Conservation (phyloP, 2,888 invertebrate species). For the Meteorus colon region DNA sequence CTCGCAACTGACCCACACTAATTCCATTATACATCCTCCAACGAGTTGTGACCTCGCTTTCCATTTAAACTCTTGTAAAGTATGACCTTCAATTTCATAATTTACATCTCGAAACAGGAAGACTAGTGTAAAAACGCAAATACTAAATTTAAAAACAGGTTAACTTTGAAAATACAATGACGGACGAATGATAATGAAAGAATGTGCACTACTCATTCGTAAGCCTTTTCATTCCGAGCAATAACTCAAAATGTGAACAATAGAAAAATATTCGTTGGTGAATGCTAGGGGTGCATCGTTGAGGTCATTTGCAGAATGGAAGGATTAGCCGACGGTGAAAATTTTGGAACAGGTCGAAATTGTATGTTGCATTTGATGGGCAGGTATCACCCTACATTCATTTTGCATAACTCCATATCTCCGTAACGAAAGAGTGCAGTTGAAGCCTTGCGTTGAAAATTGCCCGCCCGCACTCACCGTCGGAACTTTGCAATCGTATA, state of each 20-base stretch:
- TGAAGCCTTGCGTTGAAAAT: conserved; percentile 38
- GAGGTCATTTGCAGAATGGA: conserved; percentile 47
- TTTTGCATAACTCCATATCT: conserved; percentile 68
- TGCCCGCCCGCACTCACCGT: conserved; percentile 38
- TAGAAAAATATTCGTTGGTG: conserved; percentile 41
- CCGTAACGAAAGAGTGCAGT: conserved; percentile 20
- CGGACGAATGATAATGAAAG: conserved; percentile 25
- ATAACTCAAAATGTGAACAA: conserved; percentile 67
- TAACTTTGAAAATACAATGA: conserved; percentile 16
- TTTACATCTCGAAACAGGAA: conserved; percentile 57
- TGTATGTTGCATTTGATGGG: conserved; percentile 40
- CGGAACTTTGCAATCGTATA: conserved; percentile 18
- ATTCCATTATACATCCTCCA: conserved; percentile 39
- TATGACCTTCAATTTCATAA: conserved; percentile 68
- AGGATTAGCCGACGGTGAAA: conserved; percentile 47
- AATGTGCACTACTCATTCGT: conserved; percentile 36
- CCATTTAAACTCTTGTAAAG: conserved; percentile 16
- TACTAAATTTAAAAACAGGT: not conserved
- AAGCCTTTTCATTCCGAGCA: conserved; percentile 51
- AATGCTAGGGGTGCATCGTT: conserved; percentile 46
- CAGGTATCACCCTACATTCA: conserved; percentile 59
- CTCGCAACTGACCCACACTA: conserved; percentile 65
- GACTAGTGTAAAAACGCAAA: conserved; percentile 23
- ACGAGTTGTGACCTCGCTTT: conserved; percentile 12
- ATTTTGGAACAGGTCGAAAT: conserved; percentile 26